Percentiles rank a stretch among this genome's conserved stretches.
Conservation (phyloP, 2,888 invertebrate species). For the Tuberolachnus salignus region DNA sequence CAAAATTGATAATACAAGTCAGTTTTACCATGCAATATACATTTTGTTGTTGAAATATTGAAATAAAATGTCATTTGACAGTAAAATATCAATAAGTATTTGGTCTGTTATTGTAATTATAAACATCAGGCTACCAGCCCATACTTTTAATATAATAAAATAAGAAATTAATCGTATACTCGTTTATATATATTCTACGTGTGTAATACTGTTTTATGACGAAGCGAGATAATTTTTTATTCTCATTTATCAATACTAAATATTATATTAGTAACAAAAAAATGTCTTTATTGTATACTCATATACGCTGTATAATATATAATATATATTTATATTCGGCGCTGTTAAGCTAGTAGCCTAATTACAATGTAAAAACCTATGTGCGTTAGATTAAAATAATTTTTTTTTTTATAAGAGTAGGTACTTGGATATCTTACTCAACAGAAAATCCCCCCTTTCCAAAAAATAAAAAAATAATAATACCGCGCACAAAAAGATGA, state of each 20-base stretch:
- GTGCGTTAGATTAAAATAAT: conserved; percentile 35
- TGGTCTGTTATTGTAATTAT: too few species aligned
- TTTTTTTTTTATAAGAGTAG: conserved; percentile 36
- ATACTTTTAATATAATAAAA: too few species aligned
- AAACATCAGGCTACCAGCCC: too few species aligned
- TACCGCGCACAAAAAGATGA: conserved; percentile 47
- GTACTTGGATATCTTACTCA: conserved; percentile 47
- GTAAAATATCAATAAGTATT: too few species aligned
- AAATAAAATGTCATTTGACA: too few species aligned
- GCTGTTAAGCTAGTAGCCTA: not conserved
- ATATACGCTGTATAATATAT: not conserved
- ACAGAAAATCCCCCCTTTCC: conserved; percentile 35
- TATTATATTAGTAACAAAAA: not conserved
- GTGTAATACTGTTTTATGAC: too few species aligned
- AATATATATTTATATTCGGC: conserved; percentile 10
- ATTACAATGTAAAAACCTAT: conserved; percentile 45
- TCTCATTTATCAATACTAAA: not conserved
- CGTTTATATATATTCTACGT: too few species aligned
- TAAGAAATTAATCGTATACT: too few species aligned
- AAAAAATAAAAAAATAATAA: conserved; percentile 21
- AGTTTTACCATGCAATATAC: too few species aligned
- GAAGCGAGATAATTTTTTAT: not conserved
- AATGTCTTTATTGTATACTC: conserved; percentile 18
- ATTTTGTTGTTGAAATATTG: too few species aligned
- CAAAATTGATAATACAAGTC: too few species aligned